Conservation (phyloP, 2,888 invertebrate genomes). For the Liposcelis brunnea region DNA sequence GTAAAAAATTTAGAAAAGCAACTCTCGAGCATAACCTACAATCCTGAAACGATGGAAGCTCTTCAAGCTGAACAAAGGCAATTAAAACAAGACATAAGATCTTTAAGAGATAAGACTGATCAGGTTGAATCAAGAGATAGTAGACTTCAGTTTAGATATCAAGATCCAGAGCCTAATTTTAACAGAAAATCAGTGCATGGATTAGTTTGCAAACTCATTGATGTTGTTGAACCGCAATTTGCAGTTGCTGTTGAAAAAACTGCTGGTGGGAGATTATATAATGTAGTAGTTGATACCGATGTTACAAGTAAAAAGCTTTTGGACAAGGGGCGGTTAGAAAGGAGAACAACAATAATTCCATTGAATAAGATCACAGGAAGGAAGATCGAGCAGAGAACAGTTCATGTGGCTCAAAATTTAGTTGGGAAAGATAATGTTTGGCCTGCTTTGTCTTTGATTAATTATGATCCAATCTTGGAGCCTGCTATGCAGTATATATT, state of each 20-base stretch:
- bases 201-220: slow-evolving; percentile 60
- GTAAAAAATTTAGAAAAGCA: slow-evolving; percentile 16
- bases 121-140: slow-evolving; percentile 38
- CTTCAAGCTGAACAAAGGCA: slow-evolving; percentile 32
- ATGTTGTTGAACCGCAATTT: slow-evolving; percentile 47
- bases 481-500: slow-evolving; percentile 79
- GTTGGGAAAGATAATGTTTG: slow-evolving; percentile 67
- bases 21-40: slow-evolving; percentile 28
- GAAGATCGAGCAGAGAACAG: slow-evolving; percentile 37
- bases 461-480: slow-evolving; percentile 43
- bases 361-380: slow-evolving; percentile 66
- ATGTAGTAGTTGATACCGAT: slow-evolving; percentile 80
- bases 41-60: slow-evolving; percentile 38
- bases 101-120: slow-evolving; percentile 37
- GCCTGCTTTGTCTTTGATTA: slow-evolving; percentile 61
- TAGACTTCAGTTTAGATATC: slow-evolving; percentile 49
- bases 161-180: slow-evolving; percentile 60
- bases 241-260: slow-evolving; percentile 70
- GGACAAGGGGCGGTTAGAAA: slow-evolving; percentile 59
- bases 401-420: slow-evolving; percentile 50
- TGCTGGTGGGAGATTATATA: slow-evolving; percentile 74
- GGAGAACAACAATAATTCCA: slow-evolving; percentile 75
- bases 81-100: slow-evolving; percentile 37
- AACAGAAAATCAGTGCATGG: slow-evolving; percentile 50
- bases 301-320: slow-evolving; percentile 68